phyloP scores from a whole-genome alignment of 2,888 invertebrate genomes.

The Phengaris arion region DNA sequence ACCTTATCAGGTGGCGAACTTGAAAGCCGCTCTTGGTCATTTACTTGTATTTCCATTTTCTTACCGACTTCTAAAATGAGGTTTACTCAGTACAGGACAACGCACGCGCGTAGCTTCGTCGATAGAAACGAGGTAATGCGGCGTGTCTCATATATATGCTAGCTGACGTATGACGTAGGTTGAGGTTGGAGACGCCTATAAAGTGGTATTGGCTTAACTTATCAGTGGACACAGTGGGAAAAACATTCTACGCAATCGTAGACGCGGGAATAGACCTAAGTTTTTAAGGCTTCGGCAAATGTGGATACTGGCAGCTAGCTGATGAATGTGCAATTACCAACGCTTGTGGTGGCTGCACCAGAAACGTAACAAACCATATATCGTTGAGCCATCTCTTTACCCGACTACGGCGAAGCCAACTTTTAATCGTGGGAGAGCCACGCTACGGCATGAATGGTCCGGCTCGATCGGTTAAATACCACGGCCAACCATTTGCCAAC shows the following conservation, averaged over 20 bases:
- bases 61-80: neutral
- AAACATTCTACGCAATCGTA: neutral
- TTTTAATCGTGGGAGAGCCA: too few species aligned
- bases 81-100: neutral
- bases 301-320: too few species aligned
- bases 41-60: slow-evolving; percentile 14
- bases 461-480: too few species aligned
- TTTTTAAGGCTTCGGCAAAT: too few species aligned
- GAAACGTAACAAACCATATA: too few species aligned
- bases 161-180: neutral
- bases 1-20: slow-evolving; percentile 55
- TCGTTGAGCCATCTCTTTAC: too few species aligned
- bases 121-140: neutral
- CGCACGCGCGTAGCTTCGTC: neutral
- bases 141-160: neutral
- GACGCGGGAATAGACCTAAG: neutral
- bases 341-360: too few species aligned
- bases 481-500: too few species aligned
- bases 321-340: too few species aligned
- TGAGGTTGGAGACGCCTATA: neutral
- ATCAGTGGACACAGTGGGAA: neutral
- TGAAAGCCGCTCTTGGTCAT: slow-evolving; percentile 41
- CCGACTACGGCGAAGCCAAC: too few species aligned
- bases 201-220: neutral
- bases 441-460: too few species aligned